These are phyloP conservation scores for Lampris megalopsis DNA, from an alignment of 2,113 vertebrate genomes.

Conservation along the genomic window DNA sequence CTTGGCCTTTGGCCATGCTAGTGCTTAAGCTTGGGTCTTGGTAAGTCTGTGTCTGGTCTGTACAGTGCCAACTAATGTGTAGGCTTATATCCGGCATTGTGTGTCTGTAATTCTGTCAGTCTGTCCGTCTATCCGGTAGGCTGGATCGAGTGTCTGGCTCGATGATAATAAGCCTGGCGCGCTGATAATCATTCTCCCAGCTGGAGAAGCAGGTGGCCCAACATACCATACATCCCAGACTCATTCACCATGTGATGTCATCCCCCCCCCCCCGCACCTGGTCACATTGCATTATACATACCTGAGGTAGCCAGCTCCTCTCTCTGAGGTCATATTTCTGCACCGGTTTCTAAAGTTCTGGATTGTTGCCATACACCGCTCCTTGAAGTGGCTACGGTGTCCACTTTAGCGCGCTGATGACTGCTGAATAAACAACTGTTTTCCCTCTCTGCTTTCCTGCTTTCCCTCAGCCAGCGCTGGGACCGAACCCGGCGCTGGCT, in stretches of 20 bases:
- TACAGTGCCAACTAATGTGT: slow-evolving; percentile 61
- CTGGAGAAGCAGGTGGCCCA: slow-evolving; percentile 76
- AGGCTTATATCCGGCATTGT: slow-evolving; percentile 63
- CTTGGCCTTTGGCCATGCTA: slow-evolving; percentile 77
- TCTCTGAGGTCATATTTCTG: slow-evolving; percentile 13
- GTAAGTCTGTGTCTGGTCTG: slow-evolving; percentile 53
- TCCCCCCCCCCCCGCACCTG: slow-evolving; percentile 60
- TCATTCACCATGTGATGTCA: slow-evolving; percentile 68
- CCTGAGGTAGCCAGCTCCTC: slow-evolving; percentile 30
- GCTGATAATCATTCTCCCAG: slow-evolving; percentile 69
- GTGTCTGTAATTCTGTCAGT: slow-evolving; percentile 48
- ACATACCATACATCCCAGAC: slow-evolving; percentile 67
- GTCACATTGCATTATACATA: slow-evolving; percentile 34
- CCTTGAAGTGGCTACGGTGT: background rate
- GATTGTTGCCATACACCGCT: slow-evolving; percentile 16
- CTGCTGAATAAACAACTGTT: slow-evolving; percentile 23
- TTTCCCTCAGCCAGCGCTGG: slow-evolving; percentile 24
- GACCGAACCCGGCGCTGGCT: slow-evolving; percentile 39
- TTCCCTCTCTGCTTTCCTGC: slow-evolving; percentile 19
- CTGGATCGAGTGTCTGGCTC: slow-evolving; percentile 42
- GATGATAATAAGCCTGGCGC: slow-evolving; percentile 63
- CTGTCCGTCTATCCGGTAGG: slow-evolving; percentile 45
- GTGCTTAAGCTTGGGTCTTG: slow-evolving; percentile 69
- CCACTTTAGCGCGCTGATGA: slow-evolving; percentile 15
- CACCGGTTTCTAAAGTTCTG: slow-evolving; percentile 14